Base-by-base conservation (phyloP, 2,113 vertebrate species). In the Ictidomys tridecemlineatus region DNA sequence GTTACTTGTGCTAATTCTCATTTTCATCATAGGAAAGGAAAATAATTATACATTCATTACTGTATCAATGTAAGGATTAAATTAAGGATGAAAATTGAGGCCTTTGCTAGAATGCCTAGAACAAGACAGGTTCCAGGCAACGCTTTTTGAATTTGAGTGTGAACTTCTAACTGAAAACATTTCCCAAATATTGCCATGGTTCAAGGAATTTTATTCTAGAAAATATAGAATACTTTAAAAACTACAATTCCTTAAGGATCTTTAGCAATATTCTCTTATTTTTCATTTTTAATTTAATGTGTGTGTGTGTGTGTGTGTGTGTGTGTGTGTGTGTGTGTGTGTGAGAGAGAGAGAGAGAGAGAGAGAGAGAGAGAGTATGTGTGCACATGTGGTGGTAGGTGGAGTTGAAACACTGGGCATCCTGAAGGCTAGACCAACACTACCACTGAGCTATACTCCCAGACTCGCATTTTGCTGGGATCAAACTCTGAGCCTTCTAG, bases 161-260 rank as follows among this genome's bases (percentile, higher is more conserved):
- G 34, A 93, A 89, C 24, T 88, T 94, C 65, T 87, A 94, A 92
- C 45, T 82, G 87, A 82, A 82, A 79, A 28, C 34, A 72, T 85
- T 83, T 37, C 13, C 28, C 24, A 82, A 77, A 67, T 92, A 94
- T 22, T 85, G 18, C 89, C 77, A 79, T 53, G 12, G 61, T 32
- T 63, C 58, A 63, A 8, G 13, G 26, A 67, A 83, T 92, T 91
- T 73, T 89, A 67, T 73, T 83, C 30, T 86, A 84, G 18, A 53
- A 96, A 92, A 80, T n/a, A 83, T 0, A 88, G 51, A 87, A 65
- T 74, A 34, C 30, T 87, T 91, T 22, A 88, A 83, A 91, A 56
- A 74, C 13, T 51, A 20, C 34, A 51, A 76, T 65, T 32, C 5
- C 28, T 61, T 85, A 24, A 65, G 18, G 13, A 32, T 65, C 48